These are phyloP conservation scores for Chiroxiphia lanceolata DNA, from an alignment of 2,797 vertebrate genomes.

Conservation along the genomic window DNA sequence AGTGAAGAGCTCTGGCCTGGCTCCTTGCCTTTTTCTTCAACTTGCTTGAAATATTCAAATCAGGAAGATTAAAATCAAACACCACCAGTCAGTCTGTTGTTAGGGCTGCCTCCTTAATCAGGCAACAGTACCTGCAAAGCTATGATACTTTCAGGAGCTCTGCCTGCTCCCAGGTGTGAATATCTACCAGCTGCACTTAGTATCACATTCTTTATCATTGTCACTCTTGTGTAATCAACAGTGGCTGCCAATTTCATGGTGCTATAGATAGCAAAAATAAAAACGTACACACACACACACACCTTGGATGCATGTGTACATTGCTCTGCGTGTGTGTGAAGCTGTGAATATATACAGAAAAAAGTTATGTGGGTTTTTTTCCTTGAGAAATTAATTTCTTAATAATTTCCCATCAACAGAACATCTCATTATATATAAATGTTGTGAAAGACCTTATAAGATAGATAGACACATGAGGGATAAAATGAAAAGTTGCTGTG, in stretches of 20 bases:
- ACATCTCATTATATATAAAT: conserved; percentile 9
- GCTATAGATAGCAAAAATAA: background rate
- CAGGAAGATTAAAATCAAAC: background rate
- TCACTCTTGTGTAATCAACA: background rate
- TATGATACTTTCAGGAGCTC: background rate
- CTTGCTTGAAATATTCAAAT: background rate
- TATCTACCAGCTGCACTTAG: background rate
- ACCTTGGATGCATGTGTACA: background rate
- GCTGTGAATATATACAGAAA: background rate
- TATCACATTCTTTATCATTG: background rate
- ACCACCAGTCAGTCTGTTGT: background rate
- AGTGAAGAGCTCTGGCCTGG: background rate
- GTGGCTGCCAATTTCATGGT: background rate
- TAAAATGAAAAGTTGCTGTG: conserved; percentile 49
- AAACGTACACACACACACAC: background rate
- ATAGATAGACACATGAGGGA: background rate
- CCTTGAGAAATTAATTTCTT: conserved; percentile 38
- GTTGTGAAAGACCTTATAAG: conserved; percentile 43
- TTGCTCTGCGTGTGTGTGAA: background rate
- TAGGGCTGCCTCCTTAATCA: background rate
- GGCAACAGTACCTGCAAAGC: background rate
- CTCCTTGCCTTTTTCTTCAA: background rate
- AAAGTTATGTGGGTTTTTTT: accelerated
- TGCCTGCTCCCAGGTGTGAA: background rate
- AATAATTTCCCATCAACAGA: background rate